Base-by-base conservation (phyloP, 2,888 invertebrate genomes). In the Molorchus minor region DNA sequence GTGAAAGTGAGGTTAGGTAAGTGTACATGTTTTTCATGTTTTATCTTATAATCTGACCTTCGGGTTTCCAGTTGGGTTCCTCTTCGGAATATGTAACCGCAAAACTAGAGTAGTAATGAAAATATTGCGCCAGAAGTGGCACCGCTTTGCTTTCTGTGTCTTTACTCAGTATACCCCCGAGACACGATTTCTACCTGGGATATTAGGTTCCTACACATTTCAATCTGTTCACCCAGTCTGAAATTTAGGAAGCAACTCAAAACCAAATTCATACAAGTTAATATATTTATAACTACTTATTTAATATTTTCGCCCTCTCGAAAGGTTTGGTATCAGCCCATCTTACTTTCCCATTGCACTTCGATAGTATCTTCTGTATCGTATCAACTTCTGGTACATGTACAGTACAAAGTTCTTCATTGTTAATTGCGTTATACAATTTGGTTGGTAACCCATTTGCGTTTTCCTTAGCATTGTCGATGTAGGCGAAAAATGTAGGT, bases 51-150 rank as follows among this genome's bases (percentile, higher is more conserved):
- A 43, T 38, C 49, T 19, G 8, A 82, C 82, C 82, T 56, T 79
- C 67, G 53, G 82, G 73, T 62, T 79, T 77, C 80, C 80, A 82
- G 17, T 73, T 75, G n/a, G 60, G 59, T 75, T 81, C 77, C 63
- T 82, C 79, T 47, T 75, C 71, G 16, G 77, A 74, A 62, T 73
- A 71, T 5, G 80, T 70, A 62, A 80, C 77, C 7, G 82, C 80
- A 81, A 82, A 83, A 57, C 82, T 81, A 12, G 84, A 81, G 75
- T 84, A 82, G 70, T 84, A 83, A 69, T 81, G 81, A 58, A 85
- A 79, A 71, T 82, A 82, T 46, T 84, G 76, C 16, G 82, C 77
- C 36, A 83, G 77, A 73, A 2, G 80, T 78, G 33, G 83, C 63
- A 69, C 80, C 79, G 60, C 78, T 77, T 62, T 80, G 58, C 80